Percentiles rank a stretch among this genome's conserved stretches.
These are phyloP conservation scores for Eulemur albifrons DNA, from an alignment of 2,797 vertebrate species.

Conservation along the genomic window DNA sequence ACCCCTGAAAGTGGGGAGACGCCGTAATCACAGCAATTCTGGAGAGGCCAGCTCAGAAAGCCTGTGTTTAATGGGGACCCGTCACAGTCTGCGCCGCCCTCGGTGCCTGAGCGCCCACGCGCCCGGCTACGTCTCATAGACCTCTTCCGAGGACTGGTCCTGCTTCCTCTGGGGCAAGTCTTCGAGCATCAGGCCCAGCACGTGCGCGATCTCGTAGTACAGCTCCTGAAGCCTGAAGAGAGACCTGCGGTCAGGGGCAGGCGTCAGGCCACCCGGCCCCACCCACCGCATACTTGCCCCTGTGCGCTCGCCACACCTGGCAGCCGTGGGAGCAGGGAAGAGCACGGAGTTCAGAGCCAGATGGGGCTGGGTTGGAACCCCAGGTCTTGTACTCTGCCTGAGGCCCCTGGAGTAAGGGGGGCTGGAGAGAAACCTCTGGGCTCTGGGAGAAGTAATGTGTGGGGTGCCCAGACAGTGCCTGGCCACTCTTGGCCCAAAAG, in stretches of 20 bases:
- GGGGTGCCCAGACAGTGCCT: not conserved
- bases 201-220: not conserved
- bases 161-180: not conserved
- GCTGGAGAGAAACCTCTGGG: not conserved
- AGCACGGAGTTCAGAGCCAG: not conserved
- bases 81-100: rapidly evolving
- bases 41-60: not conserved
- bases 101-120: rapidly evolving
- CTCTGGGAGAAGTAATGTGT: not conserved
- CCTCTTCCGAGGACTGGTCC: rapidly evolving
- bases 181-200: constrained; percentile 54
- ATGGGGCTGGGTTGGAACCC: not conserved
- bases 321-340: not conserved
- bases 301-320: rapidly evolving
- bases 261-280: rapidly evolving
- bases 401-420: no score
- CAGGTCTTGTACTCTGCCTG: not conserved
- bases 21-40: not conserved
- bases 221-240: constrained; percentile 73
- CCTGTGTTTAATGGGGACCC: constrained; percentile 20
- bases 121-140: rapidly evolving
- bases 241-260: not conserved
- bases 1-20: not conserved
- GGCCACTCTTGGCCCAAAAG: not conserved
- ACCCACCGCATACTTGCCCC: rapidly evolving